Base-by-base conservation (phyloP, 2,113 vertebrate species). In the Struthidea cinerea region DNA sequence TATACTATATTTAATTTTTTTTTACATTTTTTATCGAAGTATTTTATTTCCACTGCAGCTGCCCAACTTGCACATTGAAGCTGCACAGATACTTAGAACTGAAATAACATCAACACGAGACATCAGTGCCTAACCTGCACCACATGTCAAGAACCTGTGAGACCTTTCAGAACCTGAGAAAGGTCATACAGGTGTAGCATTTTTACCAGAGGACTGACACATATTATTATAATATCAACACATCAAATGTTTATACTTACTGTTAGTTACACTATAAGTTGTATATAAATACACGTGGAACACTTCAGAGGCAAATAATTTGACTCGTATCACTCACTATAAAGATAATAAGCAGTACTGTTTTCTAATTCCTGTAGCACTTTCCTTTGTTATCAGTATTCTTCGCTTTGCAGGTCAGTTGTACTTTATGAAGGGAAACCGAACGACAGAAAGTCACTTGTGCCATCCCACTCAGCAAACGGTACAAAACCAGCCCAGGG, bases 201-300 rank as follows among this genome's bases (percentile, higher is more conserved):
- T 73, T 49, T 57, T 37, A 41, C 32, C 33, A 63, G 42, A 70
- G 9, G 2, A 42, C 12, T 9, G 3, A 30, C 6, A 19, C 11
- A 13, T 8, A 9, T 13, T 46, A 42, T 32, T 50, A 20, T 5
- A 52, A 44, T 11, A 39, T 5, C 4, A 11, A 68, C 23, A 59
- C 6, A 74, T 11, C 3, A 44, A 67, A 14, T 42, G 28, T 63
- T 87, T 87, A 52, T 20, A 35, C 9, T 20, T 42, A 13, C 9
- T 28, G 9, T 14, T 55, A 55, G 21, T 16, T 75, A 44, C 3
- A 26, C 16, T 16, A 5, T 11, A 44, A 65, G 19, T 3, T 20
- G 21, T 14, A n/a, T 7, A 27, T 7, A 52, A 61, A 68, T 10
- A 41, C 6, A 35, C 41, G 10, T 0, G 0, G 3, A 84, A 46